These are phyloP conservation scores for Spilosoma lubricipeda DNA, from an alignment of 2,888 invertebrate species.

Conservation along the genomic window DNA sequence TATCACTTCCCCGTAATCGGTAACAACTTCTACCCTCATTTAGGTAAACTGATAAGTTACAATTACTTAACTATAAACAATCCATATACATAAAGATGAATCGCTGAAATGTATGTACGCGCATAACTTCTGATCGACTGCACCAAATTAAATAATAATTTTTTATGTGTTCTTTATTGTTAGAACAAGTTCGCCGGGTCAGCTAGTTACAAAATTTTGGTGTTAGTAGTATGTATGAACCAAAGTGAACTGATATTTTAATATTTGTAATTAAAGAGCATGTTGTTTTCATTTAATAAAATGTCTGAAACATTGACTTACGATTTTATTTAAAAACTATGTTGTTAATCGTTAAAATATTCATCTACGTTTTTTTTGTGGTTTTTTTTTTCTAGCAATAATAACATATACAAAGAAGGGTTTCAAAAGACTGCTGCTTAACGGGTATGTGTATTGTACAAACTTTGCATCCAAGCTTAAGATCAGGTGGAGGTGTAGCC, in stretches of 20 bases:
- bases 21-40: no score
- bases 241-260: background rate
- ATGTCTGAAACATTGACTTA: background rate
- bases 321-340: background rate
- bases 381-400: conserved; percentile 37
- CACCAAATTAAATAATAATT: no score
- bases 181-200: no score
- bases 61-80: no score
- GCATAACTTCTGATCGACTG: no score
- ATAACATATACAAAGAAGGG: conserved; percentile 38
- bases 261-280: background rate
- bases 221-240: background rate
- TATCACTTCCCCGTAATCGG: no score
- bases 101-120: no score
- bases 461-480: conserved; percentile 47
- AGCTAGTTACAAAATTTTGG: no score
- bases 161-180: no score
- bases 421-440: conserved; percentile 45
- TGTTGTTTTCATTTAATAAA: background rate
- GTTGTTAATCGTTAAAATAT: background rate
- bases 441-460: conserved; percentile 50
- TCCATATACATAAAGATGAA: no score
- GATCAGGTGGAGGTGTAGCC: conserved; percentile 58
- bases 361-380: background rate
- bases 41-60: no score